Conservation (phyloP, 2,797 vertebrate genomes). For the Tolypeutes matacus region DNA sequence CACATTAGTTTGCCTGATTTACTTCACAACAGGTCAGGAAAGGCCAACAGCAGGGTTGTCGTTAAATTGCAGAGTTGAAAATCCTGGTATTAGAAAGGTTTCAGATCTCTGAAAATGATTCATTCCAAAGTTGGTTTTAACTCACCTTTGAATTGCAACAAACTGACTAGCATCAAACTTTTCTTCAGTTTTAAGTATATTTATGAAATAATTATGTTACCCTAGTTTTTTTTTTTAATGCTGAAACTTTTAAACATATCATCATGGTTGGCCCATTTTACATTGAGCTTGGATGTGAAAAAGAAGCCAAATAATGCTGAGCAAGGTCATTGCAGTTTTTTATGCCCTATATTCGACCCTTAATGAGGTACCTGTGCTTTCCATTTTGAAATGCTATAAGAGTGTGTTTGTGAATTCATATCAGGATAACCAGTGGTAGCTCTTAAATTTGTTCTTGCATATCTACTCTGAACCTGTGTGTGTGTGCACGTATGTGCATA, state of each 20-base stretch:
- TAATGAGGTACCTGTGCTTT: conserved; percentile 80
- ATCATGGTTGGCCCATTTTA: conserved; percentile 83
- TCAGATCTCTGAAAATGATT: conserved; percentile 84
- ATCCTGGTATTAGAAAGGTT: conserved; percentile 86
- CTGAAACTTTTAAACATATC: conserved; percentile 80
- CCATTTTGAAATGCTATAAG: conserved; percentile 77
- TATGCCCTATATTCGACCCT: conserved; percentile 80
- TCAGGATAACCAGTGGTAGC: not conserved
- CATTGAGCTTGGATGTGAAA: conserved; percentile 78
- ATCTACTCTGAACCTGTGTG: too few species aligned
- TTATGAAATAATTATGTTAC: conserved; percentile 84
- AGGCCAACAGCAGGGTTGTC: conserved; percentile 86
- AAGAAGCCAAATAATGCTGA: conserved; percentile 82
- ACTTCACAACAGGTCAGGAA: conserved; percentile 89
- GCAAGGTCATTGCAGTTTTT: conserved; percentile 82
- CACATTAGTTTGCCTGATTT: conserved; percentile 90
- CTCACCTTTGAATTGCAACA: conserved; percentile 79
- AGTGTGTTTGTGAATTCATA: conserved; percentile 23
- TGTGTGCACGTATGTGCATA: not conserved
- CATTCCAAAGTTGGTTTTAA: conserved; percentile 82
- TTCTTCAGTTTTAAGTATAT: conserved; percentile 70
- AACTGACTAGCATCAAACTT: conserved; percentile 65
- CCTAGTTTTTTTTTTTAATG: conserved; percentile 12
- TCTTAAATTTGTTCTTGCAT: not conserved
- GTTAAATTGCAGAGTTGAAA: conserved; percentile 88